Evolutionary conservation across 2,888 invertebrate species (phyloP).

Genomic region (Conistra vaccinii): DNA sequence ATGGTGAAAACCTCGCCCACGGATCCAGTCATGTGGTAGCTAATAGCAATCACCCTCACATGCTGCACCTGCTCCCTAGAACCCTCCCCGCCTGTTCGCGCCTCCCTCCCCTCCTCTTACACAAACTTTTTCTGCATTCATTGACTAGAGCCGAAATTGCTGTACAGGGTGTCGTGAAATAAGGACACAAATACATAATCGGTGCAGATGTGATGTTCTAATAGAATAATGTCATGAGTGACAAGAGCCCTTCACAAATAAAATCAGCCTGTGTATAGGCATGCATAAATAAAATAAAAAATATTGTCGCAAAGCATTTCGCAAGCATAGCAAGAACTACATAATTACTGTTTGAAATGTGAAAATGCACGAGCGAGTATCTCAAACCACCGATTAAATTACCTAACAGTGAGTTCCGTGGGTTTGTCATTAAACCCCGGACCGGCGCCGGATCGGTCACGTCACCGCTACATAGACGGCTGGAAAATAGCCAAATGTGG

Average conservation of each 20-base stretch:
- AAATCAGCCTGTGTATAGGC: not conserved
- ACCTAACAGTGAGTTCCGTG: constrained; percentile 60
- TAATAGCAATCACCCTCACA: constrained; percentile 26
- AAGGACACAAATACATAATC: not conserved
- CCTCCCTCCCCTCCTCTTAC: not conserved
- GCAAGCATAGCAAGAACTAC: not conserved
- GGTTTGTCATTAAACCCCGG: constrained; percentile 46
- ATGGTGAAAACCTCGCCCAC: constrained; percentile 10
- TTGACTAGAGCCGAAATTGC: constrained; percentile 3
- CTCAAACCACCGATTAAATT: constrained; percentile 28
- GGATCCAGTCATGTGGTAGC: constrained; percentile 12
- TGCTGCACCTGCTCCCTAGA: constrained; percentile 34
- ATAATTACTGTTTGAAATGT: not conserved
- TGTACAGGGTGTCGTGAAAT: not conserved
- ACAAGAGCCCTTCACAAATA: not conserved
- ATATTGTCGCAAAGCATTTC: constrained; percentile 11
- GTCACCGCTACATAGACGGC: constrained; percentile 52
- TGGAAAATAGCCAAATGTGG: constrained; percentile 67
- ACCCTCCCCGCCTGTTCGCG: constrained; percentile 7
- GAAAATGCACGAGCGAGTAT: not conserved
- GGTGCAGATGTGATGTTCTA: not conserved
- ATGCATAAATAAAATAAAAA: not conserved
- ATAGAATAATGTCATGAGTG: not conserved
- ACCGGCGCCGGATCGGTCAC: constrained; percentile 43
- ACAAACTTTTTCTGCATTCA: constrained; percentile 18